These are phyloP conservation scores for Hyperoodon ampullatus DNA, from an alignment of 2,113 vertebrate genomes.

Conservation along the genomic window DNA sequence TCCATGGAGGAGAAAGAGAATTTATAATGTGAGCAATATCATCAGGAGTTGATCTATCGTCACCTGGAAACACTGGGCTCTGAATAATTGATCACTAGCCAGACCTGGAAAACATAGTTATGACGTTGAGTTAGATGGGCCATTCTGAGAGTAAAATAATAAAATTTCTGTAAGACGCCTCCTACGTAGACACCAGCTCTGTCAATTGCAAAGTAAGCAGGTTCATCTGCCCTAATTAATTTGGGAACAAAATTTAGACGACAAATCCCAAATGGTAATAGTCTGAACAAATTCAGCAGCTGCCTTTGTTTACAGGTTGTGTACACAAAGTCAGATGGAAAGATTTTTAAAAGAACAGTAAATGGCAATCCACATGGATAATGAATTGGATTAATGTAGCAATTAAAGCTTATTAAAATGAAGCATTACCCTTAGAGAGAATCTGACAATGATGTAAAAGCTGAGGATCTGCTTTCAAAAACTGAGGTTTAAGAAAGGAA, in stretches of 20 bases:
- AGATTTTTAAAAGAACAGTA: constrained; percentile 63
- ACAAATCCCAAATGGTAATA: constrained; percentile 8
- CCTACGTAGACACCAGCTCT: neutral
- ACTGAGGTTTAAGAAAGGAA: constrained; percentile 10
- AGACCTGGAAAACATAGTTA: neutral
- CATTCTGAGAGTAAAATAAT: neutral
- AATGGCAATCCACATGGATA: constrained; percentile 46
- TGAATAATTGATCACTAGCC: neutral
- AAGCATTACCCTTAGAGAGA: constrained; percentile 32
- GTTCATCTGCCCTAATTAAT: constrained; percentile 52
- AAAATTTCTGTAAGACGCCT: neutral
- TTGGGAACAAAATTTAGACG: constrained; percentile 23
- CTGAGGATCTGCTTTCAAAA: constrained; percentile 28
- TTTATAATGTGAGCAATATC: neutral
- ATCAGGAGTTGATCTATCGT: neutral
- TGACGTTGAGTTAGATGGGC: neutral
- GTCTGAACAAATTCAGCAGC: constrained; percentile 47
- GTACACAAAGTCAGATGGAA: neutral
- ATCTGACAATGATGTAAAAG: constrained; percentile 59
- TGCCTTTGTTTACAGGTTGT: constrained; percentile 46
- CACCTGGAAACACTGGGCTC: neutral
- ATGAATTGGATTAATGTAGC: constrained; percentile 67
- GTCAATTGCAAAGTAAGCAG: neutral
- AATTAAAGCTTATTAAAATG: constrained; percentile 68
- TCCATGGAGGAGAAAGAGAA: neutral